Conservation (phyloP, 2,888 invertebrate species). For the Tenodera sinensis region DNA sequence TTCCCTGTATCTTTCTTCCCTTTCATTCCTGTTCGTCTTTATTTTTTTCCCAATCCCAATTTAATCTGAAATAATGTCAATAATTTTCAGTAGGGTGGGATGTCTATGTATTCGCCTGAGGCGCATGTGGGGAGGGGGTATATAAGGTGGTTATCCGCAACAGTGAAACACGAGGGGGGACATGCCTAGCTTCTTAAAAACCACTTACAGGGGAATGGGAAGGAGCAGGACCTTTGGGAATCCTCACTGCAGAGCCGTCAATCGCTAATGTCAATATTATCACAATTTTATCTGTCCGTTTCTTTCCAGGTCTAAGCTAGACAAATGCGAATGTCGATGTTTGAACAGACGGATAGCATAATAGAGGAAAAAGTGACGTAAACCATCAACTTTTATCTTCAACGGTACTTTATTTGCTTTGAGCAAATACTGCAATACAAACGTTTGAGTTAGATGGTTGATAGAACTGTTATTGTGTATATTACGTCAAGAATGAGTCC, state of each 20-base stretch:
- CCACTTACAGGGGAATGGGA: conserved; percentile 26
- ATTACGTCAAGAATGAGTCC: no score
- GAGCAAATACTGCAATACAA: neutral
- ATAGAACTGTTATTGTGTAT: no score
- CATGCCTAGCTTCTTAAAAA: conserved; percentile 26
- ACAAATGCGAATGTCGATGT: neutral
- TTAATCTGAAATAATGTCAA: conserved; percentile 39
- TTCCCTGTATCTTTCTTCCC: conserved; percentile 12
- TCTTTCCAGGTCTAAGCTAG: neutral
- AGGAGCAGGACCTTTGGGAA: conserved; percentile 12
- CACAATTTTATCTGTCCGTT: conserved; percentile 25
- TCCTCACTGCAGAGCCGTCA: neutral
- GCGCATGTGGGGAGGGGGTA: neutral
- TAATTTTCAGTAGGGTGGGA: conserved; percentile 32
- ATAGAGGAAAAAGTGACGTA: neutral
- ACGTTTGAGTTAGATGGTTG: no score
- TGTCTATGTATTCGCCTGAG: neutral
- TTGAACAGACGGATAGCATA: neutral
- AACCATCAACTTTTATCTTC: neutral
- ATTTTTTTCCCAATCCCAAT: conserved; percentile 39
- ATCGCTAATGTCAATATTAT: conserved; percentile 34
- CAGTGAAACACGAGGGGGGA: conserved; percentile 20
- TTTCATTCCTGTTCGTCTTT: conserved; percentile 13
- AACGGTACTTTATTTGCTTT: neutral
- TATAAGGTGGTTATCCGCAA: conserved; percentile 28